phyloP scores from a whole-genome alignment of 2,888 invertebrate species.

The Tortrix viridana region DNA sequence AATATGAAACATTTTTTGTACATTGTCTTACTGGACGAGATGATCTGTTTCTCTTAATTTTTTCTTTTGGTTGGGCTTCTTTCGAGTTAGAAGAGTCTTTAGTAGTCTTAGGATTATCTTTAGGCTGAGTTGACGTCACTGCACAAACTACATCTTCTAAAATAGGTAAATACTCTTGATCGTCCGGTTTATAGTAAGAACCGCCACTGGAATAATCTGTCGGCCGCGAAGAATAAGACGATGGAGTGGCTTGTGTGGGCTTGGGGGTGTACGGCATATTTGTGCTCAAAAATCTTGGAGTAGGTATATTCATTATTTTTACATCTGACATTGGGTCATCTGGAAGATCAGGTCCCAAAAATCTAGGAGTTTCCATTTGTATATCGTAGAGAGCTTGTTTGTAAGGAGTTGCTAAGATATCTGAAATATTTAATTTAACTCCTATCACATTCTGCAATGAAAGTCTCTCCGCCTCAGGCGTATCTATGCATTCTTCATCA shows the following conservation, averaged over 20 bases:
- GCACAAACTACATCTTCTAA: constrained; percentile 59
- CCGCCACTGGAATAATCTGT: constrained; percentile 86
- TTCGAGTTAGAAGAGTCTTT: constrained; percentile 42
- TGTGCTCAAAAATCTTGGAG: constrained; percentile 82
- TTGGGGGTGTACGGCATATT: constrained; percentile 57
- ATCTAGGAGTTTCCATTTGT: constrained; percentile 83
- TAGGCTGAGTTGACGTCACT: constrained; percentile 51
- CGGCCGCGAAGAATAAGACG: constrained; percentile 73
- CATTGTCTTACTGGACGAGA: constrained; percentile 72
- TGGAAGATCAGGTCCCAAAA: constrained; percentile 73
- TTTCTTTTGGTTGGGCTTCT: constrained; percentile 44
- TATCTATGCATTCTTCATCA: constrained; percentile 58
- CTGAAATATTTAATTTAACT: constrained; percentile 74
- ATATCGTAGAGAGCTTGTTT: constrained; percentile 79
- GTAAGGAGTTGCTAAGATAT: constrained; percentile 84
- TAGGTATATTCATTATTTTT: constrained; percentile 84
- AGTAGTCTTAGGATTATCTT: constrained; percentile 43
- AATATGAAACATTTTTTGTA: constrained; percentile 77
- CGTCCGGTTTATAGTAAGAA: constrained; percentile 86
- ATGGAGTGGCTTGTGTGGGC: constrained; percentile 65
- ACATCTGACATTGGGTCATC: constrained; percentile 78
- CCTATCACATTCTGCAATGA: constrained; percentile 73
- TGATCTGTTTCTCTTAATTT: constrained; percentile 41
- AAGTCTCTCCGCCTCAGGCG: constrained; percentile 73
- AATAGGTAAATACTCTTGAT: constrained; percentile 76